Evolutionary conservation across 2,888 invertebrate genomes (phyloP).

Genomic region (Drosophila atripex): DNA sequence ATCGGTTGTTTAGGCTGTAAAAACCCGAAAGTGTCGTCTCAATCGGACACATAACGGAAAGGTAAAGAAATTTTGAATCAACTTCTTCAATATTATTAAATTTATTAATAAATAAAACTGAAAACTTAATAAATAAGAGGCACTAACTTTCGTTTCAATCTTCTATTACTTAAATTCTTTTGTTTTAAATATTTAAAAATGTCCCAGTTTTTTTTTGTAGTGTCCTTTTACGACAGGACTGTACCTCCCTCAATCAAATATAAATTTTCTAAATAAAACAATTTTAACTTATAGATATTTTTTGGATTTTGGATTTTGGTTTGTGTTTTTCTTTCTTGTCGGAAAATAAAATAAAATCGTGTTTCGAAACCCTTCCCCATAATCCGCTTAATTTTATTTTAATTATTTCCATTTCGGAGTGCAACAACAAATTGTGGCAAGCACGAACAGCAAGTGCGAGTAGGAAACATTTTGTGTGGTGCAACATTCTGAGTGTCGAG

Average conservation of each 20-base stretch:
- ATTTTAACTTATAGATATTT: not conserved
- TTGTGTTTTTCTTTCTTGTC: not conserved
- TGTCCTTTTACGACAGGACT: no score
- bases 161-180: no score
- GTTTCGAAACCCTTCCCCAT: not conserved
- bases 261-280: not conserved
- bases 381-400: not conserved
- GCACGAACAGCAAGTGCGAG: slow-evolving; percentile 2
- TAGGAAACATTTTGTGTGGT: not conserved
- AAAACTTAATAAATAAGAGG: not conserved
- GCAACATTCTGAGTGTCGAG: not conserved
- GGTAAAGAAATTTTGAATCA: not conserved
- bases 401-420: slow-evolving; percentile 9
- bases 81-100: no score
- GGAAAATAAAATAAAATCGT: not conserved
- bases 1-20: not conserved
- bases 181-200: no score
- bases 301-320: not conserved
- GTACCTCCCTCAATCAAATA: not conserved
- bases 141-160: no score
- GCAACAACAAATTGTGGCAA: slow-evolving; percentile 21
- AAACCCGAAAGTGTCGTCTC: slow-evolving; percentile 1
- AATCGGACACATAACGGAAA: slow-evolving; percentile 16
- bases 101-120: not conserved
- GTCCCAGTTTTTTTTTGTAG: no score